A percentile compares a stretch with the other conserved stretches of the same genome.
Evolutionary conservation across 2,888 invertebrate genomes (phyloP).

Genomic region (Macaria liturata): DNA sequence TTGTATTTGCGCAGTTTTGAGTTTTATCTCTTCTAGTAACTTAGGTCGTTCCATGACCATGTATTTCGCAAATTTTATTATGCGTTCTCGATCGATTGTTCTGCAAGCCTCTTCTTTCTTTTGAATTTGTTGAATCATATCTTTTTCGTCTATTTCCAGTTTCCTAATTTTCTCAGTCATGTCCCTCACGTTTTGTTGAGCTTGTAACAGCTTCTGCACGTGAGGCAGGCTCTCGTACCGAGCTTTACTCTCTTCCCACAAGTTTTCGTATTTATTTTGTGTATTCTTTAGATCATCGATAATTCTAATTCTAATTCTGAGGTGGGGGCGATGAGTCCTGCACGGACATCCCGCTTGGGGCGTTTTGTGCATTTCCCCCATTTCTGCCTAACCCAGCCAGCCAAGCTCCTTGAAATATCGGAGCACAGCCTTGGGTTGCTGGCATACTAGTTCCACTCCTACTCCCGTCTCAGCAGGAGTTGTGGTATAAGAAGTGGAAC

Average conservation of each 20-base stretch:
- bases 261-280: constrained; percentile 60
- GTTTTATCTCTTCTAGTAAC: constrained; percentile 41
- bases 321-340: no score
- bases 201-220: constrained; percentile 54
- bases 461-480: no score
- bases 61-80: constrained; percentile 59
- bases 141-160: constrained; percentile 45
- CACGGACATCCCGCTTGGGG: no score
- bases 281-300: constrained; percentile 51
- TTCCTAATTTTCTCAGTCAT: constrained; percentile 43
- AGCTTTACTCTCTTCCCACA: constrained; percentile 59
- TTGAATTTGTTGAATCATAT: constrained; percentile 45
- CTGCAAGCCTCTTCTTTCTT: constrained; percentile 41
- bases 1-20: constrained; percentile 42
- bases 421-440: no score
- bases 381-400: no score
- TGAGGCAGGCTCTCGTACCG: constrained; percentile 64
- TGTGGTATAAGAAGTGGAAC: no score
- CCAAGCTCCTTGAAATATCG: no score
- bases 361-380: no score
- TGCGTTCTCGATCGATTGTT: constrained; percentile 46
- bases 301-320: no score
- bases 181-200: constrained; percentile 39
- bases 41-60: constrained; percentile 54
- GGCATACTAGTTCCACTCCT: no score